Conservation (phyloP, 2,888 invertebrate species). For the Coenonympha arcania region DNA sequence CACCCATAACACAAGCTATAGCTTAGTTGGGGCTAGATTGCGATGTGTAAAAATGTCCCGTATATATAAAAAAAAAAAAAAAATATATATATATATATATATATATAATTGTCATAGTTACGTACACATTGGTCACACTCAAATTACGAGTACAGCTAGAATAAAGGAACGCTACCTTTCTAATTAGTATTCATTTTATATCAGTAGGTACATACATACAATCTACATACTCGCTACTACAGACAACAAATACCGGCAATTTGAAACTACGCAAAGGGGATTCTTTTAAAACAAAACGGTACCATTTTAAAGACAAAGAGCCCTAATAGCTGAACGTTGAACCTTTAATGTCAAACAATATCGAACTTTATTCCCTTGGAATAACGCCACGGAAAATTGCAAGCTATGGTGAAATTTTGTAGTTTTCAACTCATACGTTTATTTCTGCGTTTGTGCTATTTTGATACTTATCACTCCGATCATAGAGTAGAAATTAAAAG, state of each 20-base stretch:
- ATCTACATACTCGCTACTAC: too few relatives aligned
- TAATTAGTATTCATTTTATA: not conserved
- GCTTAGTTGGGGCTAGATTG: too few relatives aligned
- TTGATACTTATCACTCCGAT: constrained; percentile 9
- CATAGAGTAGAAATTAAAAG: constrained; percentile 5
- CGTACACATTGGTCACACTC: too few relatives aligned
- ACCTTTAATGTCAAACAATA: constrained; percentile 1
- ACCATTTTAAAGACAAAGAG: constrained; percentile 17
- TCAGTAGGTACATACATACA: too few relatives aligned
- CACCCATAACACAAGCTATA: too few relatives aligned
- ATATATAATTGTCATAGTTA: too few relatives aligned
- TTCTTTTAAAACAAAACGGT: constrained; percentile 11
- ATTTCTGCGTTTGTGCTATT: not conserved
- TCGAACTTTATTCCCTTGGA: constrained; percentile 15
- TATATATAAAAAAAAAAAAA: too few relatives aligned
- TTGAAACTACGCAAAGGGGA: constrained; percentile 8
- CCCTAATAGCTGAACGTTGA: constrained; percentile 16
- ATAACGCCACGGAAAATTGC: constrained; percentile 16
- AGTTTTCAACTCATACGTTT: constrained; percentile 7
- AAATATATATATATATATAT: too few relatives aligned
- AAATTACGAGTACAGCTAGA: too few relatives aligned
- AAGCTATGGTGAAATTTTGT: constrained; percentile 20
- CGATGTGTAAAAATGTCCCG: too few relatives aligned
- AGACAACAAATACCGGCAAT: constrained; percentile 15
- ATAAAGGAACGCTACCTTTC: not conserved